phyloP scores from a whole-genome alignment of 2,888 invertebrate genomes.

The Hyalella azteca region DNA sequence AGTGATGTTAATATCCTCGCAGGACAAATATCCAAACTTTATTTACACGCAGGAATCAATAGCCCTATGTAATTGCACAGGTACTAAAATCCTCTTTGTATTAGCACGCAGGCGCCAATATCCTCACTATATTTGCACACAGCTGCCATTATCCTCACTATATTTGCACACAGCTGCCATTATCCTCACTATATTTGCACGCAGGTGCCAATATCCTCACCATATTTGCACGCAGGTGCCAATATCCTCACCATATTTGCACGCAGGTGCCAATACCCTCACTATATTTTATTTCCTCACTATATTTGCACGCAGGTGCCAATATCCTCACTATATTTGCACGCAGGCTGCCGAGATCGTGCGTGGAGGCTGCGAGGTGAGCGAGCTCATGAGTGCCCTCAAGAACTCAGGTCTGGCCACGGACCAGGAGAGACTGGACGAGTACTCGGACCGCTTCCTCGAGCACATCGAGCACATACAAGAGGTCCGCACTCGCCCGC shows the following conservation, averaged over 20 bases:
- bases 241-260: neutral
- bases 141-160: neutral
- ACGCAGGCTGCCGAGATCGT: conserved; percentile 60
- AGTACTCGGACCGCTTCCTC: conserved; percentile 91
- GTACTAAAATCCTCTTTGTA: neutral
- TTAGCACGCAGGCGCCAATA: neutral
- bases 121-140: neutral
- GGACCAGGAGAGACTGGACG: conserved; percentile 88
- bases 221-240: neutral
- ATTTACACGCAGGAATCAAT: neutral
- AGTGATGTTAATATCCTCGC: neutral
- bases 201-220: neutral
- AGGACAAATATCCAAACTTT: neutral
- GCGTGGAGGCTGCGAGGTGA: conserved; percentile 64
- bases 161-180: neutral
- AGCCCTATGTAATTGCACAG: too few relatives aligned
- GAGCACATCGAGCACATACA: conserved; percentile 98
- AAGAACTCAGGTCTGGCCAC: conserved; percentile 77
- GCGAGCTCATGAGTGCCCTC: conserved; percentile 68
- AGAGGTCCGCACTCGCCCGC: conserved; percentile 72
- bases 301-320: neutral
- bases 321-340: neutral
- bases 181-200: neutral
- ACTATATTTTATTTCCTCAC: neutral
- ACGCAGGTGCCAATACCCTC: neutral